phyloP scores from a whole-genome alignment of 2,113 vertebrate genomes.

The Tenebrosternarchus preto region DNA sequence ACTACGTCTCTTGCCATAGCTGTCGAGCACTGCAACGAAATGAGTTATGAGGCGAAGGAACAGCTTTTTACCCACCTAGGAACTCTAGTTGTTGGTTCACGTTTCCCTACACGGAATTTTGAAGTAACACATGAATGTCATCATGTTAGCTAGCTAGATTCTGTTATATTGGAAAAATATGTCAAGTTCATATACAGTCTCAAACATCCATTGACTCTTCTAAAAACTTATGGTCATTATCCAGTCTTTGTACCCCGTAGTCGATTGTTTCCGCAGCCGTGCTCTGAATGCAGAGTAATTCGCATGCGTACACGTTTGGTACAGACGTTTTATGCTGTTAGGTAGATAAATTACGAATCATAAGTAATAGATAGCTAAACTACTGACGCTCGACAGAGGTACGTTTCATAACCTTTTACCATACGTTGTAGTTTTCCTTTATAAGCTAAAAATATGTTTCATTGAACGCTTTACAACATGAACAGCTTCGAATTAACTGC shows the following conservation, averaged over 20 bases:
- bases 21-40: background rate
- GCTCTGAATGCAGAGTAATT: too few relatives aligned
- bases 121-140: conserved; percentile 52
- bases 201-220: background rate
- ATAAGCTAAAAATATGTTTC: too few relatives aligned
- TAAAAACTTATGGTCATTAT: background rate
- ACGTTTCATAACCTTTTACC: background rate
- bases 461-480: background rate
- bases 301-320: too few relatives aligned
- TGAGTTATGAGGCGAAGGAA: background rate
- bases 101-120: conserved; percentile 63
- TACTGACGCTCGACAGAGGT: background rate
- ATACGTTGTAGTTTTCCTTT: background rate
- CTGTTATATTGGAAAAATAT: background rate
- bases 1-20: background rate
- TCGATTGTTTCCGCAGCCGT: background rate
- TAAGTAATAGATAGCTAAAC: too few relatives aligned
- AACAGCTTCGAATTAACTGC: too few relatives aligned
- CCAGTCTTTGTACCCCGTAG: background rate
- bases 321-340: too few relatives aligned
- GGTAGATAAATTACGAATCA: background rate
- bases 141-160: conserved; percentile 56
- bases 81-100: conserved; percentile 54
- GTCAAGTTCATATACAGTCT: background rate
- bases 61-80: conserved; percentile 39